phyloP scores from a whole-genome alignment of 2,888 invertebrate genomes.

The Pegoplata infirma region DNA sequence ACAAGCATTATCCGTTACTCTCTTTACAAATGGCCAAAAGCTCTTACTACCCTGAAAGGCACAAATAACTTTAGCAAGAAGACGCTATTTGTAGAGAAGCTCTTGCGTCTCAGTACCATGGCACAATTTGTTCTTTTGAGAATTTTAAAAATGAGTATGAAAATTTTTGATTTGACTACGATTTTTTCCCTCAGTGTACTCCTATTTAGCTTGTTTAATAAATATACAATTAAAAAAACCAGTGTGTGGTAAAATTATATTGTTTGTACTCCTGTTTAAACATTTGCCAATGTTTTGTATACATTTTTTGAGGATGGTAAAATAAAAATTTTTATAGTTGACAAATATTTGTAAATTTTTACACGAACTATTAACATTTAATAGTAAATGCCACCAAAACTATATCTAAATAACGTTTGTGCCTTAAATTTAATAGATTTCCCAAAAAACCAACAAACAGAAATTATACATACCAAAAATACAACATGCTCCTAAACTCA shows the following conservation, averaged over 20 bases:
- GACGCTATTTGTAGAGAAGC: too few relatives aligned
- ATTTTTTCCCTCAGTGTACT: neutral
- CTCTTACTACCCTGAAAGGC: too few relatives aligned
- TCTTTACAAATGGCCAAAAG: too few relatives aligned
- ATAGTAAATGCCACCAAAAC: conserved; percentile 63
- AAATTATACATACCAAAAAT: too few relatives aligned
- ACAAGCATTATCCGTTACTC: too few relatives aligned
- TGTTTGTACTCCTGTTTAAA: neutral
- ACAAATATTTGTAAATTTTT: conserved; percentile 78
- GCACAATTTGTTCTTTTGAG: too few relatives aligned
- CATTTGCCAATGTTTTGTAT: neutral
- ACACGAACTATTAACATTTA: conserved; percentile 76
- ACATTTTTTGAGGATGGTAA: neutral
- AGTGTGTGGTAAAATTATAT: neutral
- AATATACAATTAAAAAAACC: conserved; percentile 4
- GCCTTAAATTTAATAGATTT: conserved; percentile 10
- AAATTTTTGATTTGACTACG: too few relatives aligned
- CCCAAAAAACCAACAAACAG: conserved; percentile 18
- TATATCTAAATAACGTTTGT: neutral
- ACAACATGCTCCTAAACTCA: neutral
- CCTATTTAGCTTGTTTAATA: neutral
- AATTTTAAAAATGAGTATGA: too few relatives aligned
- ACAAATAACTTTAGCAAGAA: too few relatives aligned
- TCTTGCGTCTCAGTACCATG: too few relatives aligned
- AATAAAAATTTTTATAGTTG: conserved; percentile 70